A percentile compares a stretch with the other conserved stretches of the same genome.
phyloP scores from a whole-genome alignment of 2,888 invertebrate genomes.

The Drosophila phalerata region DNA sequence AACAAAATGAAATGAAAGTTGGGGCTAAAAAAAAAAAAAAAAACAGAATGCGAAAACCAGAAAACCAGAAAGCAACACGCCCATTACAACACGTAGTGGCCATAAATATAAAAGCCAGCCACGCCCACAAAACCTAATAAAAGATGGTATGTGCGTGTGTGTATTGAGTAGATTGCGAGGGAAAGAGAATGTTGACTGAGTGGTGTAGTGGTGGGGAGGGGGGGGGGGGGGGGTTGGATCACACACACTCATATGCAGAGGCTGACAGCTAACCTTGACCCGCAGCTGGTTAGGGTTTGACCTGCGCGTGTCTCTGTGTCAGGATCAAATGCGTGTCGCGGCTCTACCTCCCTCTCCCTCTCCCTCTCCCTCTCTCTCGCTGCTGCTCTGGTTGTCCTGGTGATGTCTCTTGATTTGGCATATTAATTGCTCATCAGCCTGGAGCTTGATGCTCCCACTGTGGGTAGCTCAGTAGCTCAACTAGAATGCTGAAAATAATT shows the following conservation, averaged over 20 bases:
- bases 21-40: constrained; percentile 11
- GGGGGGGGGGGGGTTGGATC: not conserved
- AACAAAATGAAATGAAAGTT: not conserved
- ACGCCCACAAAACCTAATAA: constrained; percentile 50
- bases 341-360: too few species aligned
- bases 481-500: constrained; percentile 13
- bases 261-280: constrained; percentile 52
- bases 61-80: constrained; percentile 64
- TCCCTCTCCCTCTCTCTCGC: not conserved
- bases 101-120: constrained; percentile 69
- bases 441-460: not conserved
- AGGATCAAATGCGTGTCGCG: constrained; percentile 33
- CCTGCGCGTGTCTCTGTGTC: constrained; percentile 8
- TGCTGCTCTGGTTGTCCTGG: constrained; percentile 35
- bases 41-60: constrained; percentile 3
- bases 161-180: not conserved
- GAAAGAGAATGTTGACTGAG: not conserved
- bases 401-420: constrained; percentile 57
- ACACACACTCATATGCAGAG: constrained; percentile 29
- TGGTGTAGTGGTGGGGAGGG: not conserved
- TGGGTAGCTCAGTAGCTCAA: not conserved
- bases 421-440: constrained; percentile 67
- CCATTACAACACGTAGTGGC: constrained; percentile 78
- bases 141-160: constrained; percentile 25
- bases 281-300: constrained; percentile 35